Evolutionary conservation across 2,113 vertebrate species (phyloP).

Genomic region (Andinoacara biseriatus): DNA sequence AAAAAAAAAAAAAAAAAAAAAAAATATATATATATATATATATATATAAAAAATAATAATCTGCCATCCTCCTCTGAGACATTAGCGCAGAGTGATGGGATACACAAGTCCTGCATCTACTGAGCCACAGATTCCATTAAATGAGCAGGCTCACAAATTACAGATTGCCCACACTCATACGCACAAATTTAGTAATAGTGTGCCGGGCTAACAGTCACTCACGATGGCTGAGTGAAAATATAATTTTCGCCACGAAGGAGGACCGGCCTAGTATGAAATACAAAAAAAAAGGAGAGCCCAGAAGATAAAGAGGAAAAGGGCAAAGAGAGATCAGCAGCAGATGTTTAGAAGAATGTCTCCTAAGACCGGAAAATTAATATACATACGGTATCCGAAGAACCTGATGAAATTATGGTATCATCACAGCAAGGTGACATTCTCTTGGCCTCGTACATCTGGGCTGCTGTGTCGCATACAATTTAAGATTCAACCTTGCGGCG

Average conservation of each 20-base stretch:
- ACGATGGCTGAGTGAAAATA: conserved; percentile 29
- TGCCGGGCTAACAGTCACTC: conserved; percentile 19
- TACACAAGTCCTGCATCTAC: conserved; percentile 33
- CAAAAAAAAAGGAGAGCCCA: conserved; percentile 5
- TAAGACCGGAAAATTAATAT: conserved; percentile 43
- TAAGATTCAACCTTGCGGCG: conserved; percentile 55
- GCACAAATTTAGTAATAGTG: conserved; percentile 39
- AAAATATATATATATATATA: conserved; percentile 10
- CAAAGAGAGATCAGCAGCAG: conserved; percentile 50
- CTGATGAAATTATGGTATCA: conserved; percentile 67
- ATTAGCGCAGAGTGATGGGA: conserved; percentile 50
- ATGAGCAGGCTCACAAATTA: conserved; percentile 50
- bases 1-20: conserved; percentile 37
- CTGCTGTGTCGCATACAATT: conserved; percentile 44
- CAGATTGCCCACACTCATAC: conserved; percentile 18
- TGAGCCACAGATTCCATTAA: conserved; percentile 57
- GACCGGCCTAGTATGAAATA: conserved; percentile 29
- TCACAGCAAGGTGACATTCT: conserved; percentile 71
- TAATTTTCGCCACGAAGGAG: conserved; percentile 35
- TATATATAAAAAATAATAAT: conserved; percentile 20
- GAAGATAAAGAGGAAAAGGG: conserved; percentile 3
- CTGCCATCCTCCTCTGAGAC: conserved; percentile 68
- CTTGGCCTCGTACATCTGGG: conserved; percentile 64
- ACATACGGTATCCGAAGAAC: conserved; percentile 50
- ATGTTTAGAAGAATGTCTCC: conserved; percentile 45